Evolutionary conservation across 2,888 invertebrate genomes (phyloP).

Genomic region (Drosophila mettleri): DNA sequence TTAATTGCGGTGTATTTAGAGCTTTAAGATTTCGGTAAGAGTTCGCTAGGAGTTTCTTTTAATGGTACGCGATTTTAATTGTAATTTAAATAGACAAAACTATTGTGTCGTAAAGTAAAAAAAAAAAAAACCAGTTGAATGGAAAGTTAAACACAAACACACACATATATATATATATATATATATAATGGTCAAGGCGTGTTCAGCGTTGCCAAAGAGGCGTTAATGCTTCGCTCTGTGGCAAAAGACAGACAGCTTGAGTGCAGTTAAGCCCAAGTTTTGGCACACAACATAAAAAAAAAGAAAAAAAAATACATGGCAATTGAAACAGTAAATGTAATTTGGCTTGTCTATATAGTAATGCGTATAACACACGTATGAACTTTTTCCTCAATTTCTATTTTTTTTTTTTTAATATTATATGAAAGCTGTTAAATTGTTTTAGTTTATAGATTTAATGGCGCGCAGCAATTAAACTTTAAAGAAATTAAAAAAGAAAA

Average conservation of each 20-base stretch:
- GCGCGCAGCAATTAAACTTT: slow-evolving; percentile 34
- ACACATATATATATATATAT: slow-evolving; percentile 19
- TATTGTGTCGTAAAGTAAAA: slow-evolving; percentile 33
- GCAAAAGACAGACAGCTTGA: slow-evolving; percentile 5
- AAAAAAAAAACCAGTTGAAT: slow-evolving; percentile 53
- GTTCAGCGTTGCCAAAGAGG: slow-evolving; percentile 45
- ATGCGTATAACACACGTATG: not conserved
- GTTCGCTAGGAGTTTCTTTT: not conserved
- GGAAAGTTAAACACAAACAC: slow-evolving; percentile 56
- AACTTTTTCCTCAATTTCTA: not conserved
- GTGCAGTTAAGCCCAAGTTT: slow-evolving; percentile 45
- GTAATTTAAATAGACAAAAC: slow-evolving; percentile 32
- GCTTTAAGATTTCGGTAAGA: not conserved
- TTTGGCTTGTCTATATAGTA: not conserved
- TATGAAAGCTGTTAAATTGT: not conserved
- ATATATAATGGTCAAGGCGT: slow-evolving; percentile 37
- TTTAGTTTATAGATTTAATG: slow-evolving; percentile 13
- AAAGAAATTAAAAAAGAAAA: not conserved
- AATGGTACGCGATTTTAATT: slow-evolving; percentile 38
- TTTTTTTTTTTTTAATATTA: not conserved
- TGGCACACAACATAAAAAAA: slow-evolving; percentile 20
- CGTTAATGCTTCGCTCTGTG: slow-evolving; percentile 29
- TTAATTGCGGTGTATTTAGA: not conserved
- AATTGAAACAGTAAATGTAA: slow-evolving; percentile 19
- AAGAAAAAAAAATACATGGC: slow-evolving; percentile 37